Evolutionary conservation across 2,113 vertebrate genomes (phyloP), one percentile per base, ranked within the genome.

Genomic region (Sterrhoptilus dennistouni): DNA sequence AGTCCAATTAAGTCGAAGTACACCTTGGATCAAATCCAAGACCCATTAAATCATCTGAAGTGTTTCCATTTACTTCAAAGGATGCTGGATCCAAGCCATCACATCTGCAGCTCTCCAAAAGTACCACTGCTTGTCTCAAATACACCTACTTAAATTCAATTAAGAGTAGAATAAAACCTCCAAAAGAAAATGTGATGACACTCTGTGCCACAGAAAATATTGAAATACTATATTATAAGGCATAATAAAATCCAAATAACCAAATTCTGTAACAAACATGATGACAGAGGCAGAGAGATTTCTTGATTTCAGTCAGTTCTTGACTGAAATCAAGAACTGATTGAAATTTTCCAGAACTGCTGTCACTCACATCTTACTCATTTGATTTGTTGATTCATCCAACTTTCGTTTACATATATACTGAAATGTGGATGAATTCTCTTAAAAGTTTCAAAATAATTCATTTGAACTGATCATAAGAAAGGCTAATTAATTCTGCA

Each of bases 1-100:
- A 83, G 61, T 60, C 28, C 61, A 87, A 82, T 95, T 83, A 96
- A 93, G n/a, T 68, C 53, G 65, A 93, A 93, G 57, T 72, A 63
- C 44, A 79, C 12, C 18, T 71, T 95, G 92, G 61, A 88, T 69
- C 40, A 82, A 82, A 56, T n/a, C 65, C 85, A 90, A 72, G 53
- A 72, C 8, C 23, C 38, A 90, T 91, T 87, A 94, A 79, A 91
- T 76, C 65, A 76, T n/a, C 35, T 89, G 27, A 84, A 93, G 61
- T 82, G 74, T 70, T 87, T 87, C 53, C 53, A 64, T 82, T 88
- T 81, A 40, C n/a, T 87, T 79, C 65, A 71, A 4, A 49, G n/a
- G 49, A 66, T 47, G 44, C 44, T 93, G 78, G 40, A 93, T 52
- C 28, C 20, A 71, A 87, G 81, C 81, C 65, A 94, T 36, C 45